Evolutionary conservation across 2,888 invertebrate genomes (phyloP).

Genomic region (Papilio demoleus): DNA sequence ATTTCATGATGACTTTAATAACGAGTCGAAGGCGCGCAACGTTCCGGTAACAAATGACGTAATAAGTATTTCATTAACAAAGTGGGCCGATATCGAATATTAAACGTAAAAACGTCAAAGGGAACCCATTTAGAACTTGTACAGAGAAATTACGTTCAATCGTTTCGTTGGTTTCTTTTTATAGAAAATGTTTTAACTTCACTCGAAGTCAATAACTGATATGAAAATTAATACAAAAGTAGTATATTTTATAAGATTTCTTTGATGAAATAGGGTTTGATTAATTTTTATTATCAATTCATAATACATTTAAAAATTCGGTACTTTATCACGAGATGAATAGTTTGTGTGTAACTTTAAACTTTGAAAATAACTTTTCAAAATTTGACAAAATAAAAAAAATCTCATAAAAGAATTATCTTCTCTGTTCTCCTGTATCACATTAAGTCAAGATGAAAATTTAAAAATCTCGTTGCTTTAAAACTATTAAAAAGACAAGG

Average conservation of each 20-base stretch:
- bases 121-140: background rate
- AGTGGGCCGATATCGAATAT: background rate
- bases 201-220: background rate
- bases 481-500: background rate
- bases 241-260: slow-evolving; percentile 1
- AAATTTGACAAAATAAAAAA: too few species aligned
- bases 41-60: background rate
- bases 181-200: slow-evolving; percentile 5
- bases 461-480: too few species aligned
- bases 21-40: background rate
- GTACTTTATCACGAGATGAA: too few species aligned
- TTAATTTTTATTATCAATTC: slow-evolving; percentile 2
- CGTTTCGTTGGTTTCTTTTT: background rate
- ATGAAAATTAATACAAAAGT: background rate
- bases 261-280: background rate
- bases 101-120: background rate
- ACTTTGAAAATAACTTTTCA: too few species aligned
- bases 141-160: background rate
- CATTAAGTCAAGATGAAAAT: too few species aligned
- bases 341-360: too few species aligned
- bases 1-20: background rate
- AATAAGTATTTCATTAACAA: background rate
- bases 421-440: too few species aligned
- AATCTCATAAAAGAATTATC: too few species aligned
- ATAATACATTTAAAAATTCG: background rate